phyloP scores from a whole-genome alignment of 2,113 vertebrate genomes.

The Leptosomus discolor region DNA sequence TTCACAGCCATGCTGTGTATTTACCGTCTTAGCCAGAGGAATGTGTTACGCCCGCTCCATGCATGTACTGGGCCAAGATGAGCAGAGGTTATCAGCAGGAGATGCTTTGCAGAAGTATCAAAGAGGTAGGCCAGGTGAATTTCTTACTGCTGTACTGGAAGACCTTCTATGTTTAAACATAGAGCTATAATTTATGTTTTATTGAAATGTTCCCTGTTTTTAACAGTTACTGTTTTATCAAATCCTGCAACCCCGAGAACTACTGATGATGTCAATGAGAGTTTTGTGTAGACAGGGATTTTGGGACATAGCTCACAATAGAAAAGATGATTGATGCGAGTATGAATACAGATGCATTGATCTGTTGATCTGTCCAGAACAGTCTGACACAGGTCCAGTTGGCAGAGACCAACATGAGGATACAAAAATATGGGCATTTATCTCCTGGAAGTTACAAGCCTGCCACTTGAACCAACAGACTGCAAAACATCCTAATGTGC shows the following conservation, averaged over 20 bases:
- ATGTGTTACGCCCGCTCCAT: background rate
- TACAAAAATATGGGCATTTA: background rate
- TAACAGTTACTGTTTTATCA: background rate
- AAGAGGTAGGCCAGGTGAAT: background rate
- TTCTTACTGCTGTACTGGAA: background rate
- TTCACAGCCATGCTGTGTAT: background rate
- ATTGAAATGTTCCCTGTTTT: background rate
- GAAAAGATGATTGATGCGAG: background rate
- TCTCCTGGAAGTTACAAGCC: background rate
- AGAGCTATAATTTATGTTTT: background rate
- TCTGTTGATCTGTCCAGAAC: background rate
- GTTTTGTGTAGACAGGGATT: background rate
- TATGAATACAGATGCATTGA: background rate
- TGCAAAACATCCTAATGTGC: constrained; percentile 21
- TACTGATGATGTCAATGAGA: background rate
- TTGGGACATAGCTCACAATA: background rate
- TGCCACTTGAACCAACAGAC: constrained; percentile 18
- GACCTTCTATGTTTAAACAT: background rate
- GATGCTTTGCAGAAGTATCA: background rate
- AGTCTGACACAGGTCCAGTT: background rate
- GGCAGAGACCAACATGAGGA: background rate
- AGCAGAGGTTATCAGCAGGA: background rate
- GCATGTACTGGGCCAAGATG: too few relatives aligned
- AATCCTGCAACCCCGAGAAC: background rate
- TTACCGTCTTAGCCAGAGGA: background rate